Conservation (phyloP, 2,113 vertebrate species). For the Gambusia affinis region DNA sequence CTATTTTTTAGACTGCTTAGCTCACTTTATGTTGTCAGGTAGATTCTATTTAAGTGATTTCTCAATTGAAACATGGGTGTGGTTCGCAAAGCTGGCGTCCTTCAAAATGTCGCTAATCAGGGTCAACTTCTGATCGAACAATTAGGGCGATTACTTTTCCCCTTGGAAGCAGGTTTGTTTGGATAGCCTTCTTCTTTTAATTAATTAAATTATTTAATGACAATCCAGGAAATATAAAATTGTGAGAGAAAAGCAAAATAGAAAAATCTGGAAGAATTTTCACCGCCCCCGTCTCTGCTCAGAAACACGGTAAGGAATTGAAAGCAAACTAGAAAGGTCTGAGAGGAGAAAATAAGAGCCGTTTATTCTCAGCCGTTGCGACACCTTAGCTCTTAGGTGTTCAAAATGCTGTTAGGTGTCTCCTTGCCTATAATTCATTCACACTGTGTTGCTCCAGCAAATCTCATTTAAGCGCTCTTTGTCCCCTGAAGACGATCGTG, state of each 20-base stretch:
- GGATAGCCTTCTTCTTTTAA: neutral
- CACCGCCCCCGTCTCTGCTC: neutral
- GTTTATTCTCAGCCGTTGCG: neutral
- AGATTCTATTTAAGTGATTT: neutral
- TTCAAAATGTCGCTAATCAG: neutral
- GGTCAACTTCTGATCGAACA: neutral
- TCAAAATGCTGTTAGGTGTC: neutral
- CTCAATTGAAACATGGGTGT: neutral
- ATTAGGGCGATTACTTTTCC: neutral
- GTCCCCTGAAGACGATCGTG: neutral
- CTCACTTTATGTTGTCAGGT: neutral
- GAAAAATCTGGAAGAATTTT: neutral
- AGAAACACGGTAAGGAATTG: neutral
- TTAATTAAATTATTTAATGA: neutral
- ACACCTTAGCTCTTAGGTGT: neutral
- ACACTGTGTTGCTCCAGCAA: neutral
- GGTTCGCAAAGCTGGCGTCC: neutral
- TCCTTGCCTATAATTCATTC: constrained; percentile 1
- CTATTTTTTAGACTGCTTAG: neutral
- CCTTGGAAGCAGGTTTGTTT: neutral
- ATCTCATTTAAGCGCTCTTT: neutral
- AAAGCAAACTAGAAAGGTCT: neutral
- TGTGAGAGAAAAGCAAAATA: neutral
- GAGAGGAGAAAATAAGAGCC: neutral
- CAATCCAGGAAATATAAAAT: neutral